phyloP scores from a whole-genome alignment of 2,797 vertebrate species.

The Acridotheres tristis region DNA sequence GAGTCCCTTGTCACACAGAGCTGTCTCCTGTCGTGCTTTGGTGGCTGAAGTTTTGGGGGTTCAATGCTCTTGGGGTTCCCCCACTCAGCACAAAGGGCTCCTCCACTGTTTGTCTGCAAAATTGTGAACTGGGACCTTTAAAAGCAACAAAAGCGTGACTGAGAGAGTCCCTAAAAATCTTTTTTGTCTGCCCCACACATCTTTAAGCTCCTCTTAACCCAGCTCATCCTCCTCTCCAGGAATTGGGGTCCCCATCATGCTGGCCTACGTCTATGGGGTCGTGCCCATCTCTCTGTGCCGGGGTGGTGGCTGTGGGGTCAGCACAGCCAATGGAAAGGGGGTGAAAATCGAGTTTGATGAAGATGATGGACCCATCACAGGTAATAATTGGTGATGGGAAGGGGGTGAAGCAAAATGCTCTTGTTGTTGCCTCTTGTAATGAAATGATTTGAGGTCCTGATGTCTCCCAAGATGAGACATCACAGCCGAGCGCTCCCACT shows the following conservation, averaged over 20 bases:
- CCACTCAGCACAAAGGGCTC: not conserved
- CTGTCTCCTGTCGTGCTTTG: not conserved
- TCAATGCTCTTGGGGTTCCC: not conserved
- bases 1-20: not conserved
- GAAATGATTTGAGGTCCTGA: fast-evolving
- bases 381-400: constrained; percentile 63
- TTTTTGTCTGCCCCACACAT: not conserved
- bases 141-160: not conserved
- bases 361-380: constrained; percentile 96
- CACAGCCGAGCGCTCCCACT: fast-evolving
- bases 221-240: constrained; percentile 72
- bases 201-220: constrained; percentile 6
- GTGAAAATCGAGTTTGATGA: constrained; percentile 98
- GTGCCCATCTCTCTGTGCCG: constrained; percentile 97
- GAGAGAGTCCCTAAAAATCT: not conserved
- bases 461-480: fast-evolving
- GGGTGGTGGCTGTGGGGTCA: constrained; percentile 95
- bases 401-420: not conserved
- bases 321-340: constrained; percentile 92
- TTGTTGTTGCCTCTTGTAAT: not conserved
- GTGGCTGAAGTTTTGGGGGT: not conserved
- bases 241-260: constrained; percentile 97
- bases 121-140: not conserved
- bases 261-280: constrained; percentile 97
- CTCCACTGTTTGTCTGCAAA: not conserved